phyloP scores from a whole-genome alignment of 2,113 vertebrate genomes.

The Platichthys stellatus region DNA sequence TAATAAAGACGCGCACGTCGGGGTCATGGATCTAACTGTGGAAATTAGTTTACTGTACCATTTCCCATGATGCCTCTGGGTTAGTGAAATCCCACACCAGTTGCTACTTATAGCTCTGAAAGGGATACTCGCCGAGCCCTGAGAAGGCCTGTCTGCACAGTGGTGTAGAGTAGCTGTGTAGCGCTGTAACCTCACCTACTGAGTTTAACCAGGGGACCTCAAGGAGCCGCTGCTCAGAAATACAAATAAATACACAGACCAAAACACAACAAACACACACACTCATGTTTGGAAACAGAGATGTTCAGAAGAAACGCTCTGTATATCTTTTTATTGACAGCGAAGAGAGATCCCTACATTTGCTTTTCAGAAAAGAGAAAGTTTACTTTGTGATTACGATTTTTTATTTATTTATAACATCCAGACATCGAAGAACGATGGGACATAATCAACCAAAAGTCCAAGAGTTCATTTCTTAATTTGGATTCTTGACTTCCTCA shows the following conservation, averaged over 20 bases:
- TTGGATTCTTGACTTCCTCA: conserved; percentile 3
- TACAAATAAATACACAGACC: conserved; percentile 29
- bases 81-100: conserved; percentile 79
- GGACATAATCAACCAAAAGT: conserved; percentile 56
- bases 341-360: neutral
- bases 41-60: conserved; percentile 59
- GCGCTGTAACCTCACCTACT: conserved; percentile 70
- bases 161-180: conserved; percentile 74
- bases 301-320: neutral
- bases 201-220: conserved; percentile 40
- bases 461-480: conserved; percentile 43
- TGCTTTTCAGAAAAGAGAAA: too few relatives aligned
- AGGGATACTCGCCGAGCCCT: conserved; percentile 68
- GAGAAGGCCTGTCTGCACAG: conserved; percentile 61
- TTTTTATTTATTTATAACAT: conserved; percentile 28
- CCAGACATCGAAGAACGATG: neutral
- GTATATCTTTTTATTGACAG: neutral
- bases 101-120: conserved; percentile 84
- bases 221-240: conserved; percentile 14
- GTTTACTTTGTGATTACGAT: neutral
- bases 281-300: neutral
- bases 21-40: conserved; percentile 18
- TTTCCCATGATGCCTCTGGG: conserved; percentile 69
- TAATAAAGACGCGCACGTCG: neutral
- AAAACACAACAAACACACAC: conserved; percentile 30